Percentiles rank a stretch among this genome's conserved stretches.
Evolutionary conservation across 2,797 vertebrate genomes (phyloP).

Genomic region (Acanthurus tractus): DNA sequence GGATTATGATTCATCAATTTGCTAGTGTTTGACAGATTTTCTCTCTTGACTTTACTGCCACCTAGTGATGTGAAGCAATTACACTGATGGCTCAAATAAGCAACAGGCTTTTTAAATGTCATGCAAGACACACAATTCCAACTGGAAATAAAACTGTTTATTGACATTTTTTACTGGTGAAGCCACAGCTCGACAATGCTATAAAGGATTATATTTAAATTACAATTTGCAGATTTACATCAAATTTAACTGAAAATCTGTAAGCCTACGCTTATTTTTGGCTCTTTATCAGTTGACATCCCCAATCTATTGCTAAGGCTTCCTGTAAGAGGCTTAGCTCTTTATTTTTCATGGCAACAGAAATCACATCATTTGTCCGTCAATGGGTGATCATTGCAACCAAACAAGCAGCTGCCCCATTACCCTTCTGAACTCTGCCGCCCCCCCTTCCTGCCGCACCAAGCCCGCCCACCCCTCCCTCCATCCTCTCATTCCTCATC

Average conservation of each 20-base stretch:
- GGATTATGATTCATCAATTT: conserved; percentile 32
- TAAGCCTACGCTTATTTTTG: conserved; percentile 4
- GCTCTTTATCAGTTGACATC: conserved; percentile 29
- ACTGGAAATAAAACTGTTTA: neutral
- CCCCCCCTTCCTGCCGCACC: conserved; percentile 8
- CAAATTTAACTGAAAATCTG: neutral
- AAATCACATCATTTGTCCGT: conserved; percentile 68
- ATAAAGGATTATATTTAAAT: neutral
- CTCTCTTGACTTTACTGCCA: conserved; percentile 78
- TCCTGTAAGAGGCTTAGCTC: conserved; percentile 35
- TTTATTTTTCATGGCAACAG: conserved; percentile 65
- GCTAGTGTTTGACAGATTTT: conserved; percentile 29
- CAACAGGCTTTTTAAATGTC: conserved; percentile 50
- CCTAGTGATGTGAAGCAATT: conserved; percentile 72
- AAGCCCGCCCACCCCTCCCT: conserved; percentile 18
- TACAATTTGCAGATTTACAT: conserved; percentile 1
- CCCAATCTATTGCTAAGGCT: conserved; percentile 23
- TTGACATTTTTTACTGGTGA: neutral
- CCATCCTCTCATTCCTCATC: conserved; percentile 42
- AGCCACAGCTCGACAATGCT: neutral
- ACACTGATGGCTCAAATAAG: conserved; percentile 11
- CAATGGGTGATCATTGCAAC: conserved; percentile 72
- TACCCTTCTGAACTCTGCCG: conserved; percentile 58
- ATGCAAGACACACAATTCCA: neutral
- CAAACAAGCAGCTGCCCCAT: conserved; percentile 77